Evolutionary conservation across 1,140 invertebrate species (phyloP).

Genomic region (Drosophila melanica): DNA sequence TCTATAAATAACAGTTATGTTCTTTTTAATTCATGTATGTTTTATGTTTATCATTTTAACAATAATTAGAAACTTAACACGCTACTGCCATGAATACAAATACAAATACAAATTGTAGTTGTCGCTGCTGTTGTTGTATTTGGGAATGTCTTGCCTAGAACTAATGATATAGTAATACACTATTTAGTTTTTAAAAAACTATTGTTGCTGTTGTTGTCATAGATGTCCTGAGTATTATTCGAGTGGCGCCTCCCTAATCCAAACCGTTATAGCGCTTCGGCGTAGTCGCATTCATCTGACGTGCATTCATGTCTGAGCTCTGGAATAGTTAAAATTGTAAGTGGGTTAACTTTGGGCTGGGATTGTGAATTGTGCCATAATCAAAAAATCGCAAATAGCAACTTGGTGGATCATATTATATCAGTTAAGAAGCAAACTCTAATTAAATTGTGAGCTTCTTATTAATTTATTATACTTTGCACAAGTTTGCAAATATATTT

Average conservation of each 20-base stretch:
- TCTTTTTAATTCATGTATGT: background rate
- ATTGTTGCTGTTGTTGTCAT: constrained; percentile 53
- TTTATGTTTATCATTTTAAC: constrained; percentile 50
- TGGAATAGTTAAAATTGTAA: constrained; percentile 16
- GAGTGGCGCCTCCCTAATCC: constrained; percentile 29
- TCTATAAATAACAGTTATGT: constrained; percentile 28
- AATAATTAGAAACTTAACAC: constrained; percentile 60
- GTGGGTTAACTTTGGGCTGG: background rate
- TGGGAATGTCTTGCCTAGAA: constrained; percentile 72
- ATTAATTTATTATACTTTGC: background rate
- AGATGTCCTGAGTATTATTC: constrained; percentile 57
- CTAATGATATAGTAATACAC: constrained; percentile 58
- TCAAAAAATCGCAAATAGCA: background rate
- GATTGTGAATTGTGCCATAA: background rate
- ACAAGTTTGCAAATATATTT: no score
- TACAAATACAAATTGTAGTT: constrained; percentile 41
- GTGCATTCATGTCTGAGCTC: constrained; percentile 83
- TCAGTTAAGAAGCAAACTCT: background rate
- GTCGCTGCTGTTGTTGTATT: constrained; percentile 46
- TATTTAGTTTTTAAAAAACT: constrained; percentile 42
- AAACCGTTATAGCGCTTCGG: constrained; percentile 74
- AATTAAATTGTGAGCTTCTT: background rate
- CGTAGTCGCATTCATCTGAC: constrained; percentile 74
- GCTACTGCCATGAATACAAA: constrained; percentile 77
- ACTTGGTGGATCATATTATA: background rate